These are phyloP conservation scores for Spea bombifrons DNA, from an alignment of 2,113 vertebrate genomes.

Conservation along the genomic window DNA sequence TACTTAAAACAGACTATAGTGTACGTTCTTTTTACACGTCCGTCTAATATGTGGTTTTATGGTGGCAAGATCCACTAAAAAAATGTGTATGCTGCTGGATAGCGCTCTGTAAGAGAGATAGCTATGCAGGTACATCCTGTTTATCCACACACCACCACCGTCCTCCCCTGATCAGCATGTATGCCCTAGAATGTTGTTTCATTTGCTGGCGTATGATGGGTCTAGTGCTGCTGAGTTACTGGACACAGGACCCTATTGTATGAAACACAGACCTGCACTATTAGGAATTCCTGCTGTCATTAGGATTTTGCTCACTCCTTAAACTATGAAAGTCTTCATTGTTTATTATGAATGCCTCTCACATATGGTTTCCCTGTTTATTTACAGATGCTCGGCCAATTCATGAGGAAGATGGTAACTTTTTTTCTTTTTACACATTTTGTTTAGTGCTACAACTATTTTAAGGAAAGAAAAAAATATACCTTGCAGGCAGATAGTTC, in stretches of 20 bases:
- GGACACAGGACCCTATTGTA: slow-evolving; percentile 3
- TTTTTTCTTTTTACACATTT: slow-evolving; percentile 19
- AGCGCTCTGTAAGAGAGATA: too few relatives aligned
- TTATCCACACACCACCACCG: too few relatives aligned
- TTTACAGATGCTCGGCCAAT: slow-evolving; percentile 75
- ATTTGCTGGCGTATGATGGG: background rate
- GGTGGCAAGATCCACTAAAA: too few relatives aligned
- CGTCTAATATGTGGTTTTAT: too few relatives aligned
- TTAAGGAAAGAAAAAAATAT: too few relatives aligned
- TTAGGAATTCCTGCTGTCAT: background rate
- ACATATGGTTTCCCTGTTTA: slow-evolving; percentile 45
- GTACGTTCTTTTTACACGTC: too few relatives aligned
- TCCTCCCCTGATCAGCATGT: background rate
- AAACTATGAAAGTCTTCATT: slow-evolving; percentile 50
- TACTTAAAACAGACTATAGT: too few relatives aligned
- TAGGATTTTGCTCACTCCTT: slow-evolving; percentile 30
- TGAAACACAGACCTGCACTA: slow-evolving; percentile 20
- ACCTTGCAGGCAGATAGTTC: too few relatives aligned
- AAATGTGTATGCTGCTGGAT: too few relatives aligned
- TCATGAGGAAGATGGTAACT: slow-evolving; percentile 72
- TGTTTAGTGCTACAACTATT: too few relatives aligned
- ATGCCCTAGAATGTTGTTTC: background rate
- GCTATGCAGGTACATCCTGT: too few relatives aligned
- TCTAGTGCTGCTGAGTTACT: background rate
- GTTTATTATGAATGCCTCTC: slow-evolving; percentile 46